Evolutionary conservation across 2,888 invertebrate genomes (phyloP).

Genomic region (Diarsia brunnea): DNA sequence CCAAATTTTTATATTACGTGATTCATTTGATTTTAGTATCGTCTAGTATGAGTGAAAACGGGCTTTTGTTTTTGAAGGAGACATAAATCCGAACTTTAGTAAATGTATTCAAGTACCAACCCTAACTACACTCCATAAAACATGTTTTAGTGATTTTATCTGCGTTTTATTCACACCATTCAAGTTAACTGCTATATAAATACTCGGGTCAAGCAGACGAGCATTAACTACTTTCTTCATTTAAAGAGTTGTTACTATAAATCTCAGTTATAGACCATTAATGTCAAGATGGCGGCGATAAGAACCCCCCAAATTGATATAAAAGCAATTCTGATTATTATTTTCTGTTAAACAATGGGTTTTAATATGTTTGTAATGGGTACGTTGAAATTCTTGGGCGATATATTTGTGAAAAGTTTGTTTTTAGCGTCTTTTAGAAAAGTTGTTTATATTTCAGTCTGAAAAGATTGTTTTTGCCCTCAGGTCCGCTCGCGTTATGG

Average conservation of each 20-base stretch:
- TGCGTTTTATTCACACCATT: slow-evolving; percentile 34
- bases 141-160: slow-evolving; percentile 36
- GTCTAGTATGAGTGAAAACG: no score
- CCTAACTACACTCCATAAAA: slow-evolving; percentile 16
- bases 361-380: slow-evolving; percentile 45
- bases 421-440: neutral
- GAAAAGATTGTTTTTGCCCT: neutral
- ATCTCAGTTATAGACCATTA: slow-evolving; percentile 61
- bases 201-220: slow-evolving; percentile 35
- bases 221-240: slow-evolving; percentile 39
- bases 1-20: no score
- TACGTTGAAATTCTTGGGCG: slow-evolving; percentile 29
- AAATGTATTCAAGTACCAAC: neutral
- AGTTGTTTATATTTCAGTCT: slow-evolving; percentile 9
- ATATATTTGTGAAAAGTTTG: slow-evolving; percentile 18
- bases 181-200: slow-evolving; percentile 48
- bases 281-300: slow-evolving; percentile 50
- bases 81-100: no score
- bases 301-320: slow-evolving; percentile 57
- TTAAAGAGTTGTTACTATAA: slow-evolving; percentile 59
- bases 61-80: no score
- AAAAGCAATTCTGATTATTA: slow-evolving; percentile 54
- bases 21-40: no score
- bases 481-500: neutral
- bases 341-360: slow-evolving; percentile 35